Evolutionary conservation across 2,888 invertebrate species (phyloP).

Genomic region (Nephrocerus scutellatus): DNA sequence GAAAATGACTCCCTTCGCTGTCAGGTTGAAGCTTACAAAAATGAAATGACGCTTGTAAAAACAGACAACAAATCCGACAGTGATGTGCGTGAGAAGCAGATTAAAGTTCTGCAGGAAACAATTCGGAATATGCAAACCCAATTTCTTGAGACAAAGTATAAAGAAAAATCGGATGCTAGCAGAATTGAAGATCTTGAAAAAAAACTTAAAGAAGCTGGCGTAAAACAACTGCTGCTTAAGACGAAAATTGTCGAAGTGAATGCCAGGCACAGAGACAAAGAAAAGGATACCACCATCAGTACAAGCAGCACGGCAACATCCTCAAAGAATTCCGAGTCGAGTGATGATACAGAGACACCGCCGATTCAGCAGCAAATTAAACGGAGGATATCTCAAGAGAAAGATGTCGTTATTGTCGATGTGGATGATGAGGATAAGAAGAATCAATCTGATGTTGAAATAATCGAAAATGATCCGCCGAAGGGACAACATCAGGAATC

Average conservation of each 20-base stretch:
- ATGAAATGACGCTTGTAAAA: constrained; percentile 84
- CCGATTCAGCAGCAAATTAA: constrained; percentile 11
- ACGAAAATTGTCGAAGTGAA: constrained; percentile 42
- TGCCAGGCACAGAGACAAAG: constrained; percentile 33
- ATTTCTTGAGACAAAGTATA: constrained; percentile 42
- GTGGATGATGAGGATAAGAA: constrained; percentile 16
- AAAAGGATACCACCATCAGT: constrained; percentile 24
- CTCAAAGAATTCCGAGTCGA: constrained; percentile 30
- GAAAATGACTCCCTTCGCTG: constrained; percentile 88
- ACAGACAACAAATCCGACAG: constrained; percentile 70
- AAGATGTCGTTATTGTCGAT: constrained; percentile 5
- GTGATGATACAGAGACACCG: constrained; percentile 25
- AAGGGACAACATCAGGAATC: neutral
- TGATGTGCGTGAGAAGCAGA: constrained; percentile 79
- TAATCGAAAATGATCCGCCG: neutral
- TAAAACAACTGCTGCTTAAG: constrained; percentile 45
- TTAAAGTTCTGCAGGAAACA: constrained; percentile 54
- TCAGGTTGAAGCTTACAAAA: constrained; percentile 88
- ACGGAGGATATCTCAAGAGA: constrained; percentile 12
- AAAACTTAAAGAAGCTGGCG: constrained; percentile 44
- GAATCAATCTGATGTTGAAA: constrained; percentile 10
- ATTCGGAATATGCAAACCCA: constrained; percentile 48
- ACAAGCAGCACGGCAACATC: constrained; percentile 12
- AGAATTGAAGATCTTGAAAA: constrained; percentile 42
- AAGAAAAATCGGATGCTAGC: constrained; percentile 41